phyloP scores from a whole-genome alignment of 2,888 invertebrate genomes.

The Mimas tiliae region DNA sequence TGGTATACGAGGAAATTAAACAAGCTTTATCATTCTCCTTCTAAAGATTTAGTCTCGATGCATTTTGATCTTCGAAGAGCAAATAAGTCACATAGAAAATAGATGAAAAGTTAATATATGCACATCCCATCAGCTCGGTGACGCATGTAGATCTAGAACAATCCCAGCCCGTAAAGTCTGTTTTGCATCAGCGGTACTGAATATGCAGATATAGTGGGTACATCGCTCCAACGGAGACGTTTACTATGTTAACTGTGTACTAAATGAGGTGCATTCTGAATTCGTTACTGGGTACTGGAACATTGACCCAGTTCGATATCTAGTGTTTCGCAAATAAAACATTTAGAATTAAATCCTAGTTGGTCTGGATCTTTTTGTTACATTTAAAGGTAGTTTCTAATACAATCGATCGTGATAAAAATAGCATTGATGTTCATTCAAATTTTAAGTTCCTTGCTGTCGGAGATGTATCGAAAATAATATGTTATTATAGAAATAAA shows the following conservation, averaged over 20 bases:
- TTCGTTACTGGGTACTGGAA: conserved; percentile 36
- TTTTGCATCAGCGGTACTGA: conserved; percentile 38
- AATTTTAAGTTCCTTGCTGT: background rate
- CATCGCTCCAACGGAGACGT: conserved; percentile 29
- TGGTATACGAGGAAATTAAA: too few species aligned
- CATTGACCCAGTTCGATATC: conserved; percentile 36
- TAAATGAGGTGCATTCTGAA: conserved; percentile 48
- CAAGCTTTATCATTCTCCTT: too few species aligned
- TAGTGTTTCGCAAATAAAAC: conserved; percentile 29
- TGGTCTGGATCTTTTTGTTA: conserved; percentile 1
- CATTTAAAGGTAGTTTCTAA: background rate
- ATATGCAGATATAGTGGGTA: conserved; percentile 45
- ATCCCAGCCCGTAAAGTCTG: conserved; percentile 21
- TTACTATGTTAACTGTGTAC: conserved; percentile 39
- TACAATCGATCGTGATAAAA: background rate
- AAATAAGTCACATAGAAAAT: conserved; percentile 8
- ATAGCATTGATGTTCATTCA: background rate
- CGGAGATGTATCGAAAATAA: too few species aligned
- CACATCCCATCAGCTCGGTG: conserved; percentile 15
- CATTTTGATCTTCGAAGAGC: background rate
- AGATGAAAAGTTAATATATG: conserved; percentile 16
- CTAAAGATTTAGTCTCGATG: too few species aligned
- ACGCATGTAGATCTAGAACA: conserved; percentile 21
- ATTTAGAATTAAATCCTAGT: background rate
- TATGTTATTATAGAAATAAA: too few species aligned